These are phyloP conservation scores for Leptinotarsa rubiginosa DNA, from an alignment of 2,888 invertebrate species.

Conservation along the genomic window DNA sequence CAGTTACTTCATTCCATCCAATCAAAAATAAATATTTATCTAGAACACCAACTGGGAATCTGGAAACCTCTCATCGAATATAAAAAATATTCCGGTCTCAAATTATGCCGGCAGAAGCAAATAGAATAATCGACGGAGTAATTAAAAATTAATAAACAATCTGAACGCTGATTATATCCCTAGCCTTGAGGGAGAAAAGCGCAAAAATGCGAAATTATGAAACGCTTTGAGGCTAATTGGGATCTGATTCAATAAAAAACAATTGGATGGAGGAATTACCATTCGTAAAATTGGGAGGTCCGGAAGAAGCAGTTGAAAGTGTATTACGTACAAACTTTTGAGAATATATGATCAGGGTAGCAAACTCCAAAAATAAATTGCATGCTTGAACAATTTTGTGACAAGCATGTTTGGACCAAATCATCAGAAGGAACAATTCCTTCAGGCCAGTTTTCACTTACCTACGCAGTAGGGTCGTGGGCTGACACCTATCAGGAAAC, in stretches of 20 bases:
- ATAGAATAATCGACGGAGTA: slow-evolving; percentile 3
- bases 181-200: background rate
- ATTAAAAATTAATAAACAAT: slow-evolving; percentile 15
- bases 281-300: background rate
- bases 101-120: background rate
- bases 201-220: background rate
- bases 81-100: background rate
- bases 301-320: background rate
- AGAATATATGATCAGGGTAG: too few relatives aligned
- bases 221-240: background rate
- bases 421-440: too few relatives aligned
- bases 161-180: background rate
- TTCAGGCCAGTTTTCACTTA: too few relatives aligned
- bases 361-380: too few relatives aligned
- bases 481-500: too few relatives aligned
- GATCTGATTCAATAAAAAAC: background rate
- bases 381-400: too few relatives aligned
- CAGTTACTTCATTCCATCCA: background rate
- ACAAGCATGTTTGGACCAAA: too few relatives aligned
- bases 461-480: too few relatives aligned
- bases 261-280: background rate
- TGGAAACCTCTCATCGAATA: background rate
- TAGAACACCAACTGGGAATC: background rate
- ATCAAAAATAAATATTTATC: background rate
- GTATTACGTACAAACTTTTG: too few relatives aligned